Percentiles rank a stretch among this genome's conserved stretches.
These are phyloP conservation scores for Bedellia somnulentella DNA, from an alignment of 2,888 invertebrate species.

Conservation along the genomic window DNA sequence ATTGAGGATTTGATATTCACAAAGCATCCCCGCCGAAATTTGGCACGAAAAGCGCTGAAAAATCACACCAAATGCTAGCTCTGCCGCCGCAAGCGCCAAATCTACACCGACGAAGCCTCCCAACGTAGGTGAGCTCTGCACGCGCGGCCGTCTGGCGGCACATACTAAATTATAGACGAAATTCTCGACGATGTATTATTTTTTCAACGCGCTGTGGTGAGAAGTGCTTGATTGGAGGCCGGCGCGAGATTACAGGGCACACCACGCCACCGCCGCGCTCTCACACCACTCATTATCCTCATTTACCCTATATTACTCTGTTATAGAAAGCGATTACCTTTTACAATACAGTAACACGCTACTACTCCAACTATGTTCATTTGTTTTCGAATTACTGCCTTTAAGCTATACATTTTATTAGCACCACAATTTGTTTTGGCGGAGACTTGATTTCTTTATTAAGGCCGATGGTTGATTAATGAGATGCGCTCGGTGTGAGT, in stretches of 20 bases:
- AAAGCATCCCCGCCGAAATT: too few species aligned
- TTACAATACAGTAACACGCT: constrained; percentile 24
- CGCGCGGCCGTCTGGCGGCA: constrained; percentile 24
- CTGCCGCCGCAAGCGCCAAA: too few species aligned
- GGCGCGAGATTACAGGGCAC: constrained; percentile 51
- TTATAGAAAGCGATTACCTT: constrained; percentile 44
- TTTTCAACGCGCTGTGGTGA: constrained; percentile 59
- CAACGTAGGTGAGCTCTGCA: too few species aligned
- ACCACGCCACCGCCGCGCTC: constrained; percentile 48
- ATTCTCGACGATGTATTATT: constrained; percentile 53
- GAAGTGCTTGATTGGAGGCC: constrained; percentile 58
- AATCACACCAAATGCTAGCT: too few species aligned
- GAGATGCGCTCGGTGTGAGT: too few species aligned
- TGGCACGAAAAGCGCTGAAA: too few species aligned
- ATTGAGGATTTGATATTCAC: too few species aligned
- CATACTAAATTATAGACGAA: constrained; percentile 55
- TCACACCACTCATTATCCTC: constrained; percentile 46
- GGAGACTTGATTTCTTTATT: too few species aligned
- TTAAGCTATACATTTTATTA: background rate
- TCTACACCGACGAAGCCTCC: too few species aligned
- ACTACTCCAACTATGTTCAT: background rate
- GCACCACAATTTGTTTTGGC: too few species aligned
- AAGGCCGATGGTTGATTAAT: too few species aligned
- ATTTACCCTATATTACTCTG: constrained; percentile 53
- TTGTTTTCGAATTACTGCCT: background rate